A percentile compares a stretch with the other conserved stretches of the same genome.
These are phyloP conservation scores for Andinoacara biseriatus DNA, from an alignment of 2,113 vertebrate species.

Conservation along the genomic window DNA sequence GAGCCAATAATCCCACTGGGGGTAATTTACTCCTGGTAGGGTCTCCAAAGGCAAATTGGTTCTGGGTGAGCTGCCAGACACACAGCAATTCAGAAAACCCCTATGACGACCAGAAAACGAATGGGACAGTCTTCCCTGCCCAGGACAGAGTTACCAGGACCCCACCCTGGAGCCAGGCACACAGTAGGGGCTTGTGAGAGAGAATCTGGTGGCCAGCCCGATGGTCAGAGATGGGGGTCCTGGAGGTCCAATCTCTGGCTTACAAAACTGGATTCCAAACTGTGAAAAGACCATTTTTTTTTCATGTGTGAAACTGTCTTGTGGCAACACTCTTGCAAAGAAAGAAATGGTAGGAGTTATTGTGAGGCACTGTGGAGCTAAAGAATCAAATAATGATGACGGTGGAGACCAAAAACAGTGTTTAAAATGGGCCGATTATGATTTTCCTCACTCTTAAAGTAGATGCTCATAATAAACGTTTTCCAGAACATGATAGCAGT, in stretches of 20 bases:
- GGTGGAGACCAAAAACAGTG: neutral
- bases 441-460: neutral
- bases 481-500: too few species aligned
- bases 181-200: fast-evolving
- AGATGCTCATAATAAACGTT: too few species aligned
- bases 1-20: neutral
- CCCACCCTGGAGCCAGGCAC: neutral
- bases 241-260: neutral
- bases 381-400: neutral
- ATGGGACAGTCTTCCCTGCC: neutral
- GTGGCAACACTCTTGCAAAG: neutral
- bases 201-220: neutral
- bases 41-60: neutral
- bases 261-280: neutral
- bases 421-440: neutral
- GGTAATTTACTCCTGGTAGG: neutral
- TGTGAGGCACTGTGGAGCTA: neutral
- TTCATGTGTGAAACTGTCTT: neutral
- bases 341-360: neutral
- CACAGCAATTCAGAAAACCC: neutral
- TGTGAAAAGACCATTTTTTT: neutral
- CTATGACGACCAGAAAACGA: neutral
- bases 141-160: neutral
- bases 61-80: neutral
- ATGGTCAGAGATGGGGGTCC: neutral